These are phyloP conservation scores for Botia almorhae DNA, from an alignment of 2,797 vertebrate species.

Conservation along the genomic window DNA sequence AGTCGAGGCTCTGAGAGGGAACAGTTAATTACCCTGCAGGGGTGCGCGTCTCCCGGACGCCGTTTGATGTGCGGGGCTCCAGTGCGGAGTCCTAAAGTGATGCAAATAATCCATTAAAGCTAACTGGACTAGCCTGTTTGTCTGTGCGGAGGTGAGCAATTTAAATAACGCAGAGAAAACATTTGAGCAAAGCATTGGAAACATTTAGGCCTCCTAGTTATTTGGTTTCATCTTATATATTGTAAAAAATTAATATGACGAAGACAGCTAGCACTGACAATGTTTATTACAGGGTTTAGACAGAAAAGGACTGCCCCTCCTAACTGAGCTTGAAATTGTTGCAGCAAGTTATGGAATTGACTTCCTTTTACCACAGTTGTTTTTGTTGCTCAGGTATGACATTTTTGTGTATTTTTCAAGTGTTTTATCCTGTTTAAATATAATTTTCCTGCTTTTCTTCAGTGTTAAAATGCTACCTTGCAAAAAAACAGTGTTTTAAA, in stretches of 20 bases:
- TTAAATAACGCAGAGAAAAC: slow-evolving; percentile 45
- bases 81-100: slow-evolving; percentile 55
- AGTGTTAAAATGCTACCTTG: too few species aligned
- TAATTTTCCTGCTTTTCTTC: too few species aligned
- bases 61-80: slow-evolving; percentile 76
- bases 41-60: slow-evolving; percentile 18
- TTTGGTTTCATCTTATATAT: neutral
- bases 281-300: neutral
- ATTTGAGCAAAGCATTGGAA: slow-evolving; percentile 27
- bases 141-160: slow-evolving; percentile 38
- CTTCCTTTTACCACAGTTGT: too few species aligned
- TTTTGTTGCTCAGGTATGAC: too few species aligned
- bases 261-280: too few species aligned
- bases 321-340: too few species aligned
- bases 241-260: neutral
- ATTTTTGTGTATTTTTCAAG: too few species aligned
- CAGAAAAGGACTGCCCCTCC: neutral
- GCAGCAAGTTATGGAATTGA: too few species aligned
- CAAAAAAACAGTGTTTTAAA: too few species aligned
- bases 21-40: slow-evolving; percentile 69
- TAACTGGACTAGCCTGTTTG: slow-evolving; percentile 36
- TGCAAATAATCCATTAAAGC: slow-evolving; percentile 56
- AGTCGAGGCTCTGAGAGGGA: slow-evolving; percentile 69
- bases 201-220: slow-evolving; percentile 4
- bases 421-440: too few species aligned